phyloP scores from a whole-genome alignment of 2,113 vertebrate species.

The Sphaerodactylus townsendi region DNA sequence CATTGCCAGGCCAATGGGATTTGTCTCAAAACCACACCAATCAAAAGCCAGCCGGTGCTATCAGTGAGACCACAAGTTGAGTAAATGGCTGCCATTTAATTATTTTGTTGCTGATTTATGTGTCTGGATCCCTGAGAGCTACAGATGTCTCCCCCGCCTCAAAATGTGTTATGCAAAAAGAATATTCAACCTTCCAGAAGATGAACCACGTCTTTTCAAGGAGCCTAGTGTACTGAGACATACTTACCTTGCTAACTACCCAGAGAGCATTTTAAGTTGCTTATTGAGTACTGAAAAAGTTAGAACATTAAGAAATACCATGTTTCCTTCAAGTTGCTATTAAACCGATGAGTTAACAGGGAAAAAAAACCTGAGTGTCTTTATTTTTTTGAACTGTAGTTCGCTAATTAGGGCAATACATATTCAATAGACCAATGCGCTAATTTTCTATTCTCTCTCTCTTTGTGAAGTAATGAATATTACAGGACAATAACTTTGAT shows the following conservation, averaged over 20 bases:
- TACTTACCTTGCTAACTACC: slow-evolving; percentile 25
- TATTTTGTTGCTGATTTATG: slow-evolving; percentile 27
- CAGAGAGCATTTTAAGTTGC: slow-evolving; percentile 50
- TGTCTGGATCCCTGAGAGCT: slow-evolving; percentile 32
- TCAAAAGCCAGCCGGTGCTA: neutral
- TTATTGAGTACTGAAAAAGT: slow-evolving; percentile 55
- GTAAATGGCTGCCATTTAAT: slow-evolving; percentile 28
- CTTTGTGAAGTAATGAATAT: slow-evolving; percentile 45
- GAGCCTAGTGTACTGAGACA: neutral
- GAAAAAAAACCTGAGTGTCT: slow-evolving; percentile 6
- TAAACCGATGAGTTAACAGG: slow-evolving; percentile 48
- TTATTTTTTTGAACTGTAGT: slow-evolving; percentile 39
- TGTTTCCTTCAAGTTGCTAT: slow-evolving; percentile 27
- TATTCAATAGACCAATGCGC: slow-evolving; percentile 29
- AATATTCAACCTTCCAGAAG: slow-evolving; percentile 43
- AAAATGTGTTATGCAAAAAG: slow-evolving; percentile 48
- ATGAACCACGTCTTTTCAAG: slow-evolving; percentile 46
- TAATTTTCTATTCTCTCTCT: slow-evolving; percentile 45
- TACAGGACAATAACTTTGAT: slow-evolving; percentile 47
- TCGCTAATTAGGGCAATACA: slow-evolving; percentile 47
- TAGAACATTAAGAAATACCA: slow-evolving; percentile 56
- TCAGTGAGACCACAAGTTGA: slow-evolving; percentile 21
- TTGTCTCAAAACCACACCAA: neutral
- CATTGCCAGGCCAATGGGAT: neutral
- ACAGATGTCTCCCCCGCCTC: slow-evolving; percentile 41